A percentile compares a stretch with the other conserved stretches of the same genome.
phyloP scores from a whole-genome alignment of 2,797 vertebrate genomes.

The Crocidura indochinensis region DNA sequence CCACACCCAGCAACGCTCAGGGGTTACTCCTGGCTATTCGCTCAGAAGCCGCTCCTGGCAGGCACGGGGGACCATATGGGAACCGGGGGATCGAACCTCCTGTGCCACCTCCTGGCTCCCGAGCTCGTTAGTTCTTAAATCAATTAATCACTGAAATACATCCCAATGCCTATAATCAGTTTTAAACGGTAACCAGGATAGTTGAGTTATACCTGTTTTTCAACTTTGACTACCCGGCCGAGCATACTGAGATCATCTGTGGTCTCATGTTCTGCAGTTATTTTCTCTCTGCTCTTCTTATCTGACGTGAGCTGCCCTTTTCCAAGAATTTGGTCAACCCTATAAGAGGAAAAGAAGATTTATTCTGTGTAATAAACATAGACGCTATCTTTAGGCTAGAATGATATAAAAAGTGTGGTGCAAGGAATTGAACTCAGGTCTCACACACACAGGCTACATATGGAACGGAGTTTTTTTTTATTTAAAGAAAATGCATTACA shows the following conservation, averaged over 20 bases:
- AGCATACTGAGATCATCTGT: slow-evolving; percentile 98
- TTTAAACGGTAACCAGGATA: background rate
- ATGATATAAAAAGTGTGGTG: background rate
- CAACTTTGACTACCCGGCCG: slow-evolving; percentile 98
- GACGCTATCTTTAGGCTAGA: background rate
- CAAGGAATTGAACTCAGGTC: too few species aligned
- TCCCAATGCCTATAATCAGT: background rate
- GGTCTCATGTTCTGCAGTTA: slow-evolving; percentile 94
- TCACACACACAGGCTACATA: too few species aligned
- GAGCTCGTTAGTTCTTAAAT: too few species aligned
- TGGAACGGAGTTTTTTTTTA: background rate
- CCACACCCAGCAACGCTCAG: too few species aligned
- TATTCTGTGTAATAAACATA: background rate
- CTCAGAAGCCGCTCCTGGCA: too few species aligned
- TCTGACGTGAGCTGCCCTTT: slow-evolving; percentile 98
- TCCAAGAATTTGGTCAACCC: slow-evolving; percentile 98
- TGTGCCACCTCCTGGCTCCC: too few species aligned
- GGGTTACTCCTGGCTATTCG: too few species aligned
- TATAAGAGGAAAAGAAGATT: slow-evolving; percentile 87
- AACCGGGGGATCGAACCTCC: too few species aligned
- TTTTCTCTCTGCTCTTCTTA: slow-evolving; percentile 97
- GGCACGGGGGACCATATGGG: too few species aligned
- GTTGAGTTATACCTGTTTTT: slow-evolving; percentile 94
- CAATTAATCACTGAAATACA: slow-evolving; percentile 30
- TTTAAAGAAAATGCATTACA: too few species aligned